Evolutionary conservation across 2,113 vertebrate genomes (phyloP).

Genomic region (Macroglossus sobrinus): DNA sequence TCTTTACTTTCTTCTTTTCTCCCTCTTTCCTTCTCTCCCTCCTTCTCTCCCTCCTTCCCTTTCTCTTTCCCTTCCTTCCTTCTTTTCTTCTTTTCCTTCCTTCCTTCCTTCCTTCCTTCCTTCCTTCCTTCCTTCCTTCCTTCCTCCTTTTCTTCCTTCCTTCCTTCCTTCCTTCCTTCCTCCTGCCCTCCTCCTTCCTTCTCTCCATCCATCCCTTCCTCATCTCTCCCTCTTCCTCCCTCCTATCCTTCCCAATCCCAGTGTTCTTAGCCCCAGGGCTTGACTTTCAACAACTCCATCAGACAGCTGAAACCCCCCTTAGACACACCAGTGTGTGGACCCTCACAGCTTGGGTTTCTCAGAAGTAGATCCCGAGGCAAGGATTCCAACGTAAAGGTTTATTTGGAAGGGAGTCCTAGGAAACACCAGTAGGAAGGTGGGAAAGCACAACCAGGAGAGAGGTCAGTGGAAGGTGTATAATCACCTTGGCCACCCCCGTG

Average conservation of each 20-base stretch:
- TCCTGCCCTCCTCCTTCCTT: too few species aligned
- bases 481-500: too few species aligned
- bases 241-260: background rate
- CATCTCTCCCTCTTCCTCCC: background rate
- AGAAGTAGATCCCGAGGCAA: background rate
- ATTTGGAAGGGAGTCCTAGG: background rate
- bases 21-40: fast-evolving
- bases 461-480: fast-evolving
- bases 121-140: background rate
- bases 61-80: background rate
- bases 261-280: background rate
- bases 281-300: background rate
- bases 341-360: background rate
- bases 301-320: background rate
- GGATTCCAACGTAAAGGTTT: too few species aligned
- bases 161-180: background rate
- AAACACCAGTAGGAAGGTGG: fast-evolving
- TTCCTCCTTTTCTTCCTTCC: background rate
- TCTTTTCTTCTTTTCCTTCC: too few species aligned
- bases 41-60: background rate
- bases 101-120: background rate
- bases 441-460: too few species aligned
- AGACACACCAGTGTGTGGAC: background rate
- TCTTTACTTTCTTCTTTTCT: too few species aligned
- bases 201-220: background rate